Conservation (phyloP, 2,113 vertebrate genomes). For the Coryphaenoides rupestris region DNA sequence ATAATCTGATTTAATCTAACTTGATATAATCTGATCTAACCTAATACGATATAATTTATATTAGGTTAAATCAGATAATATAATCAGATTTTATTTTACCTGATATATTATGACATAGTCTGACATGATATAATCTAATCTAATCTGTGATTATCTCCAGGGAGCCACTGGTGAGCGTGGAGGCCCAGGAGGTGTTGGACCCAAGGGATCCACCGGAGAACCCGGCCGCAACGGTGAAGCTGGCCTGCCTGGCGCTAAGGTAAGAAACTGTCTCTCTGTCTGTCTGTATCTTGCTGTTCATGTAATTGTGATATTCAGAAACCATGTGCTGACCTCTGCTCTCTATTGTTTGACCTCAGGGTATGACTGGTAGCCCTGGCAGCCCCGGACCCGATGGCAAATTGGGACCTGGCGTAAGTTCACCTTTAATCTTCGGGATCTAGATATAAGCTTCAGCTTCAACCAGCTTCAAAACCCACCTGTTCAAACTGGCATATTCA, state of each 20-base stretch:
- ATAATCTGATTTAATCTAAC: too few relatives aligned
- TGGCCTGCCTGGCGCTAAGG: conserved; percentile 93
- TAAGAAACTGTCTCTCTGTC: conserved; percentile 53
- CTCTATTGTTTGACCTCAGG: conserved; percentile 60
- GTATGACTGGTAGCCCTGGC: conserved; percentile 97
- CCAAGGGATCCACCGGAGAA: conserved; percentile 93
- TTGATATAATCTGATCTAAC: too few relatives aligned
- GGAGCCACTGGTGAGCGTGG: conserved; percentile 90
- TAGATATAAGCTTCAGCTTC: not conserved
- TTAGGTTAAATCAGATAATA: too few relatives aligned
- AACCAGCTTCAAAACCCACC: too few relatives aligned
- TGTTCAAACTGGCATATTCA: too few relatives aligned
- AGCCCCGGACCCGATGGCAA: conserved; percentile 96
- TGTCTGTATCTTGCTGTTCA: not conserved
- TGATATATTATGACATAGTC: too few relatives aligned
- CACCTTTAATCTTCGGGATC: not conserved
- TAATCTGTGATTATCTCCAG: conserved; percentile 52
- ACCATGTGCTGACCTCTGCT: conserved; percentile 16
- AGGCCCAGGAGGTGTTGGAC: conserved; percentile 79
- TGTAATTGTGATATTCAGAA: not conserved
- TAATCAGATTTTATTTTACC: too few relatives aligned
- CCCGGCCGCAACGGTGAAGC: conserved; percentile 90
- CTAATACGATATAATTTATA: too few relatives aligned
- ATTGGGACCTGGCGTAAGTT: conserved; percentile 85
- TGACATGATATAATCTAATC: too few relatives aligned